A percentile compares a stretch with the other conserved stretches of the same genome.
Conservation (phyloP, 1,140 invertebrate species). For the Sitophilus oryzae region DNA sequence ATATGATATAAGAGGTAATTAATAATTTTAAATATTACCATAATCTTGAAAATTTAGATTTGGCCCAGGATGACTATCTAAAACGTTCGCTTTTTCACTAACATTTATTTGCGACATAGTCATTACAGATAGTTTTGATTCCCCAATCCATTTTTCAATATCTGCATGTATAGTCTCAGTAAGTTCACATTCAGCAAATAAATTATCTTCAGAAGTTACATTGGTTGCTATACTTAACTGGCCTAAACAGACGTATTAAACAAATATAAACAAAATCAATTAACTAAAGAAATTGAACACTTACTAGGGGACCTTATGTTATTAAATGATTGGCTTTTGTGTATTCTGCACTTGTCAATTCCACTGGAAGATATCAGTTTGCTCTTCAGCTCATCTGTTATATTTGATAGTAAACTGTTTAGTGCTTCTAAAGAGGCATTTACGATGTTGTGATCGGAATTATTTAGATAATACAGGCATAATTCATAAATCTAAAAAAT, state of each 20-base stretch:
- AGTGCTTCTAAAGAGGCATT: conserved; percentile 77
- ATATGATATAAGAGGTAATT: conserved; percentile 1
- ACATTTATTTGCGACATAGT: conserved; percentile 30
- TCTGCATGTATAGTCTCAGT: conserved; percentile 36
- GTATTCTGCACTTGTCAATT: conserved; percentile 49
- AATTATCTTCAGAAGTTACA: conserved; percentile 38
- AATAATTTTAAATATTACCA: conserved; percentile 3
- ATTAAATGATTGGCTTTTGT: conserved; percentile 38
- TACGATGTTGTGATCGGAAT: conserved; percentile 77
- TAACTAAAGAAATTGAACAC: conserved; percentile 25
- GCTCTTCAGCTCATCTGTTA: conserved; percentile 54
- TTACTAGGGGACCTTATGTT: conserved; percentile 50
- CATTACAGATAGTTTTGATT: conserved; percentile 38
- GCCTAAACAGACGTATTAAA: conserved; percentile 27
- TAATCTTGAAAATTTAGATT: background rate
- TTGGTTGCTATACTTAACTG: conserved; percentile 44
- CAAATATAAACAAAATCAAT: conserved; percentile 8
- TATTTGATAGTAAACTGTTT: conserved; percentile 62
- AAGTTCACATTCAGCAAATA: conserved; percentile 35
- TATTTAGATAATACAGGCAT: conserved; percentile 63
- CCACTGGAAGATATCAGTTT: conserved; percentile 54
- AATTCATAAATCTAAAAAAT: conserved; percentile 69
- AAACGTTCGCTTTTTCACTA: conserved; percentile 24
- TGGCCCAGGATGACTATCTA: conserved; percentile 5
- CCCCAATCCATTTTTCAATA: conserved; percentile 42